Percentiles rank a stretch among this genome's conserved stretches.
These are phyloP conservation scores for Chrysogorgia sp. DNA, from an alignment of 92 coral and sea anemone genomes.

Conservation along the genomic window DNA sequence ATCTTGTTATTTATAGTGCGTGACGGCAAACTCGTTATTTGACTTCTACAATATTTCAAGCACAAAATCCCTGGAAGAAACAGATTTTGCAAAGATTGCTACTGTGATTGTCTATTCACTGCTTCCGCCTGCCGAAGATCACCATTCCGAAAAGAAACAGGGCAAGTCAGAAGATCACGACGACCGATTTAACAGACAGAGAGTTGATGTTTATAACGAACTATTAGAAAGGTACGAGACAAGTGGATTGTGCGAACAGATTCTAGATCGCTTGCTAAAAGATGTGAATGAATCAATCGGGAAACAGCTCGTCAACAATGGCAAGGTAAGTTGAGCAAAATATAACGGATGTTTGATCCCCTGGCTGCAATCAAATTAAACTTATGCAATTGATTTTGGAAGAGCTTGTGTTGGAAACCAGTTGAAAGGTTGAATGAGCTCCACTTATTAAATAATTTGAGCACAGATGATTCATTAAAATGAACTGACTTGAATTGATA, in stretches of 20 bases:
- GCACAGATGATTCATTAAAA: no score
- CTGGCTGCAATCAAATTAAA: neutral
- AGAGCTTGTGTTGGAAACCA: no score
- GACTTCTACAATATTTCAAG: constrained; percentile 24
- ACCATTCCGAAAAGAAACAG: neutral
- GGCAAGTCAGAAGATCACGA: neutral
- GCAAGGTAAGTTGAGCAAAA: neutral
- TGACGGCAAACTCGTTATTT: constrained; percentile 19
- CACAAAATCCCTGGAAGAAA: neutral
- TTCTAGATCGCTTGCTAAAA: constrained; percentile 15
- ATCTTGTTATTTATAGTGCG: constrained; percentile 10
- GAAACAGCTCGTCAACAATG: neutral
- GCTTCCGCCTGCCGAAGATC: neutral
- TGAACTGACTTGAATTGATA: no score
- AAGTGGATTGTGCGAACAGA: constrained; percentile 21
- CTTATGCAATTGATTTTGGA: neutral
- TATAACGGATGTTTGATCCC: no score
- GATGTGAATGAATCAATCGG: constrained; percentile 22
- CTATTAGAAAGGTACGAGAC: constrained; percentile 29
- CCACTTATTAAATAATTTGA: no score
- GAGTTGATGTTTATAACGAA: constrained; percentile 20
- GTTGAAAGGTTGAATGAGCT: no score
- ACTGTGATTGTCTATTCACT: constrained; percentile 20
- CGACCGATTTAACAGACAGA: neutral
- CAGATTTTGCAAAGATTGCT: constrained; percentile 17